phyloP scores from a whole-genome alignment of 2,113 vertebrate genomes.

The Tachycineta bicolor region DNA sequence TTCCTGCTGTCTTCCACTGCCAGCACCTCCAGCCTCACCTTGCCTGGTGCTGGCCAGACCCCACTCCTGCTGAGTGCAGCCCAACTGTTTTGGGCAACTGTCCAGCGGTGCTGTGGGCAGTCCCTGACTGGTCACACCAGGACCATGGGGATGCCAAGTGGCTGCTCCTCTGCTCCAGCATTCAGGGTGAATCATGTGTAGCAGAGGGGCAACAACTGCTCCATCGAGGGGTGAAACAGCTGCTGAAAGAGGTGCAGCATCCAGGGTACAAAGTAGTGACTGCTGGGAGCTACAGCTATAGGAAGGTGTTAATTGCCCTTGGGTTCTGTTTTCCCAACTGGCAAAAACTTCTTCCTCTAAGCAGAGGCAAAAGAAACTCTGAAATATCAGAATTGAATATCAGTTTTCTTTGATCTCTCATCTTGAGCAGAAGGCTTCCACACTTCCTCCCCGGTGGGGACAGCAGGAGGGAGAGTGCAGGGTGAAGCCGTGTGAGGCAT shows the following conservation, averaged over 20 bases:
- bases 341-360: neutral
- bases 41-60: rapidly evolving
- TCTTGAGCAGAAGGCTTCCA: neutral
- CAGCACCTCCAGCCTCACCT: neutral
- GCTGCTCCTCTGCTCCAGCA: neutral
- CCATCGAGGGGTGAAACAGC: neutral
- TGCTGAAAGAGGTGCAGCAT: neutral
- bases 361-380: neutral
- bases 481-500: neutral
- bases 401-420: neutral
- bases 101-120: neutral
- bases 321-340: neutral
- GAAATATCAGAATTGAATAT: neutral
- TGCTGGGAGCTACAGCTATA: neutral
- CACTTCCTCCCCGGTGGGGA: conserved; percentile 4
- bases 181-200: neutral
- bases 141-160: rapidly evolving
- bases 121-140: neutral
- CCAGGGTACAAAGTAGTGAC: neutral
- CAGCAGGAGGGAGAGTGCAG: neutral
- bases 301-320: neutral
- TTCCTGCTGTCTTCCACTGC: too few species aligned
- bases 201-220: neutral
- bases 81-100: neutral
- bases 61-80: neutral